Base-by-base conservation (phyloP, 2,888 invertebrate species). In the Zaprionus bogoriensis region DNA sequence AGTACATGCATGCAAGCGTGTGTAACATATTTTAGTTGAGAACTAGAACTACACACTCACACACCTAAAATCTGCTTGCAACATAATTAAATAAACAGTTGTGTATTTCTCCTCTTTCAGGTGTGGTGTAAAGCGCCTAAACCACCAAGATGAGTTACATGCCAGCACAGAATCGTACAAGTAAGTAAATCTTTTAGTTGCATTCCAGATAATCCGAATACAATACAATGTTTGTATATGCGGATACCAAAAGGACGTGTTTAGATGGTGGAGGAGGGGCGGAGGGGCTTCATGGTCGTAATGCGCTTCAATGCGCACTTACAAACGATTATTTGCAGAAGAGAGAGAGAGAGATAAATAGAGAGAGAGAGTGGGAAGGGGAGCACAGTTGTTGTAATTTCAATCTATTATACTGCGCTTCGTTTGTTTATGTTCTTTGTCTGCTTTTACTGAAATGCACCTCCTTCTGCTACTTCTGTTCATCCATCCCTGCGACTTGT, bases 121-220 rank as follows among this genome's bases (percentile, higher is more conserved):
- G 93, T 92, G 93, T 92, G 92, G 92, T 93, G 92, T 93, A 92
- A 92, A 89, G 90, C 93, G 93, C 93, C 93, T 92, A 92, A 92
- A 92, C 92, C 93, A 94, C 92, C 93, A 96, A 88, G 79, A 89
- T 96, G 96, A 96, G 96, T 93, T 96, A 96, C 92, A 95, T 96
- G 94, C 95, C 95, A 89, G 93, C 95, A 83, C 96, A 96, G 92
- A 95, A 94, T 90, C 94, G 96, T 91, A 94, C 95, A 89, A 95
- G 96, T 96, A 92, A 95, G 96, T 95, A 84, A 44, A 57, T 17
- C 19, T 12, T 25, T 9, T 23, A 23, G 10, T 7, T 44, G 19
- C 9, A 19, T 20, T 20, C 1, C 17, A 4, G 30, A n/a, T 19
- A 20, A 19, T 20, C 3, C 20, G 23, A 32, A 4, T 42, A 23